Conservation (phyloP, 2,888 invertebrate species). For the Corythucha ciliata region DNA sequence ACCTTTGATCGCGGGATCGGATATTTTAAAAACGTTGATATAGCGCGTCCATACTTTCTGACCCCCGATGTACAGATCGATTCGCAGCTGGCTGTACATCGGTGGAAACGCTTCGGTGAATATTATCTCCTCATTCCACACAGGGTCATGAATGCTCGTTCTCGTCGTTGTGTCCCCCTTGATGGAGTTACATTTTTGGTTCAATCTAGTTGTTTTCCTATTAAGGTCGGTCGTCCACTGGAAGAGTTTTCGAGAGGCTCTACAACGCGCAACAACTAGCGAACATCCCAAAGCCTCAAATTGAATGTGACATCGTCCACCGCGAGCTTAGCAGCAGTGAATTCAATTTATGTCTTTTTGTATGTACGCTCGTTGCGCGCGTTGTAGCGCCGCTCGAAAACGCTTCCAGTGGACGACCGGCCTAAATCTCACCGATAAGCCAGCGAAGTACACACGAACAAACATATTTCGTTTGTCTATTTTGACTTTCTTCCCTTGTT, state of each 20-base stretch:
- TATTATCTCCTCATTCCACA: conserved; percentile 23
- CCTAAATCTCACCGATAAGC: conserved; percentile 20
- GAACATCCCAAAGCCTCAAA: too few relatives aligned
- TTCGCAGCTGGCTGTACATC: conserved; percentile 19
- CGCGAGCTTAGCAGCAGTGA: too few relatives aligned
- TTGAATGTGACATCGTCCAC: too few relatives aligned
- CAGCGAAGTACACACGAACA: conserved; percentile 23
- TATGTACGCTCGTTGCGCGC: too few relatives aligned
- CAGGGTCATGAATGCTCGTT: conserved; percentile 3
- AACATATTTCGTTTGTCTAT: conserved; percentile 1
- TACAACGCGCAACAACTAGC: too few relatives aligned
- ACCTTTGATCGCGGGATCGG: conserved; percentile 23
- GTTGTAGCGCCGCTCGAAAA: too few relatives aligned
- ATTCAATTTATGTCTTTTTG: too few relatives aligned
- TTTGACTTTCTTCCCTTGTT: not conserved
- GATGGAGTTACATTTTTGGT: too few relatives aligned
- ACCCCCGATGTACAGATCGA: conserved; percentile 17
- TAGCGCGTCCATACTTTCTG: conserved; percentile 14
- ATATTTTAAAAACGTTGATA: conserved; percentile 19
- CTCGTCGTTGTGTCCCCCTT: conserved; percentile 23
- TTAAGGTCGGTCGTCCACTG: too few relatives aligned
- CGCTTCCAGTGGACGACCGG: too few relatives aligned
- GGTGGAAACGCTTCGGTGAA: conserved; percentile 27
- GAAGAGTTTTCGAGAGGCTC: too few relatives aligned
- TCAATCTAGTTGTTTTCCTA: too few relatives aligned